phyloP scores from a whole-genome alignment of 2,888 invertebrate genomes.

The Candidula unifasciata region DNA sequence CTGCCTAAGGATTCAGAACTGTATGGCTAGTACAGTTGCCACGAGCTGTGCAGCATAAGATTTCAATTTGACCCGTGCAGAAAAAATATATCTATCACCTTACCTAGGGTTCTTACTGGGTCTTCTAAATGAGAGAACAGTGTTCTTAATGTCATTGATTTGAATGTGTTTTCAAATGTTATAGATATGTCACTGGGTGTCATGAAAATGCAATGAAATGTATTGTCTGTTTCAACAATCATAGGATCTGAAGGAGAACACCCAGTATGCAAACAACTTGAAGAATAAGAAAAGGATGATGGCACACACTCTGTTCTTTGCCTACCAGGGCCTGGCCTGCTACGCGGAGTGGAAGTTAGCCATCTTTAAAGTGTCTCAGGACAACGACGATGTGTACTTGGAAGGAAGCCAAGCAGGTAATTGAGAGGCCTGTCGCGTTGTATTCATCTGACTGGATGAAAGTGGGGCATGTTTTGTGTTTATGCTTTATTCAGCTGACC shows the following conservation, averaged over 20 bases:
- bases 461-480: no score
- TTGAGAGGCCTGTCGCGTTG: background rate
- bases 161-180: no score
- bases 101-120: no score
- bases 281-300: constrained; percentile 13
- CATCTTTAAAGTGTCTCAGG: constrained; percentile 1
- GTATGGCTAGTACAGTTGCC: no score
- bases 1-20: no score
- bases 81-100: no score
- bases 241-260: constrained; percentile 30
- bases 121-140: no score
- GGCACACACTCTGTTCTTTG: constrained; percentile 52
- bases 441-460: background rate
- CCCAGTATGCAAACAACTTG: background rate
- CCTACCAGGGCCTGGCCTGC: constrained; percentile 65
- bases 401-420: background rate
- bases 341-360: constrained; percentile 63
- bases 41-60: no score
- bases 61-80: no score
- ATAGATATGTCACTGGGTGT: background rate
- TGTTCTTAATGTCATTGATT: no score
- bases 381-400: constrained; percentile 9
- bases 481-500: no score
- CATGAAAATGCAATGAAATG: background rate
- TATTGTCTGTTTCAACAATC: background rate